Evolutionary conservation across 2,888 invertebrate genomes (phyloP).

Genomic region (Drepanosiphum platanoidis): DNA sequence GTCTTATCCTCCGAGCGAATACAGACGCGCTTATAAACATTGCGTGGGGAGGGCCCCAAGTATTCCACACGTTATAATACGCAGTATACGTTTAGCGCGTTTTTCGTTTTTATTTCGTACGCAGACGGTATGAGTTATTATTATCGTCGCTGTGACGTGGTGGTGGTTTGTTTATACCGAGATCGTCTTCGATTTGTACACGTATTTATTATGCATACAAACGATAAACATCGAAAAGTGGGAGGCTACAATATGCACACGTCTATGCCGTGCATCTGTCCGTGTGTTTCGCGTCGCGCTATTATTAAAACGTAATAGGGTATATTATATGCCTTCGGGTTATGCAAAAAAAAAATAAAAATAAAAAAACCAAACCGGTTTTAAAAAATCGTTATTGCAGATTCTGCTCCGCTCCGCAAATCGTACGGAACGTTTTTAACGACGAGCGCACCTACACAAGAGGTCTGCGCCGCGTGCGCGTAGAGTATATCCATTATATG

Average conservation of each 20-base stretch:
- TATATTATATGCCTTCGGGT: not conserved
- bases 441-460: not conserved
- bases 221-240: not conserved
- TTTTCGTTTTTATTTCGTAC: too few species aligned
- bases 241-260: not conserved
- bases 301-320: constrained; percentile 10
- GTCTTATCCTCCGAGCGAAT: too few species aligned
- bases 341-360: not conserved
- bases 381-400: not conserved
- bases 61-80: too few species aligned
- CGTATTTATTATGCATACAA: not conserved
- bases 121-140: too few species aligned
- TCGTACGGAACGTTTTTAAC: not conserved
- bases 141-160: too few species aligned
- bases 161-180: too few species aligned
- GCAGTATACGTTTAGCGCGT: too few species aligned
- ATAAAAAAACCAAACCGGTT: too few species aligned
- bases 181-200: too few species aligned
- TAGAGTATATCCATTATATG: too few species aligned
- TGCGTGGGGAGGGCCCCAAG: too few species aligned
- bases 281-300: not conserved
- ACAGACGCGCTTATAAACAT: too few species aligned
- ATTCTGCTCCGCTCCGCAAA: not conserved
- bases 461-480: not conserved
- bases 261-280: not conserved